Evolutionary conservation across 30 jellyfish, hydroid and myxozoan genomes (phyloP), one percentile per base, ranked within the genome.

Genomic region (Catostylus mosaicus): DNA sequence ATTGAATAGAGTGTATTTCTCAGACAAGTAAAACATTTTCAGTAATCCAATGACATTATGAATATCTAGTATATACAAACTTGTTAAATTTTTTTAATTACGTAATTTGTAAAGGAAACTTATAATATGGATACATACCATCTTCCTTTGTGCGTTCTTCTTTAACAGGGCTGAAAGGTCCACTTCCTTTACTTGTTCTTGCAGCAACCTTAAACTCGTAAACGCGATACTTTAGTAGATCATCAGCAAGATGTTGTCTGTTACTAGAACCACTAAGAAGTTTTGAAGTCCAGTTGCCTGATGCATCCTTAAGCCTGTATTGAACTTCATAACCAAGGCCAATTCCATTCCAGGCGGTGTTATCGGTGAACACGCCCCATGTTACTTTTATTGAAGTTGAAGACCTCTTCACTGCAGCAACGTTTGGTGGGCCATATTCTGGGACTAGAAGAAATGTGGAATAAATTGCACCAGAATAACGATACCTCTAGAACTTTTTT

Each of bases 81-180:
- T n/a, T n/a, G n/a, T n/a, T n/a, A n/a, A n/a, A n/a, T n/a, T n/a
- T n/a, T n/a, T n/a, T n/a, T n/a, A n/a, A n/a, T n/a, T n/a, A n/a
- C n/a, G n/a, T n/a, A n/a, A n/a, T n/a, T n/a, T n/a, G n/a, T n/a
- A n/a, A n/a, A n/a, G n/a, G n/a, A n/a, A n/a, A n/a, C n/a, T n/a
- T n/a, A n/a, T 40, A 40, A 52, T 52, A 10, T 52, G 6, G 23
- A 26, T 18, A 79, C 92, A 30, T 69, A 82, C 92, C 46, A 57
- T 84, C 94, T 34, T 73, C 88, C 67, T 33, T 72, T 7, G 94
- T 84, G 24, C 84, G 73, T 46, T 64, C 94, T 45, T 84, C 94
- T 18, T 34, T 84, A 32, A 62, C 59, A 1, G 83, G 76, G 61
- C 78, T 72, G 56, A 52, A 84, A 5, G 57, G 76, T 31, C 94